phyloP scores from a whole-genome alignment of 2,797 vertebrate species.

The Cryptoblepharus egeriae region DNA sequence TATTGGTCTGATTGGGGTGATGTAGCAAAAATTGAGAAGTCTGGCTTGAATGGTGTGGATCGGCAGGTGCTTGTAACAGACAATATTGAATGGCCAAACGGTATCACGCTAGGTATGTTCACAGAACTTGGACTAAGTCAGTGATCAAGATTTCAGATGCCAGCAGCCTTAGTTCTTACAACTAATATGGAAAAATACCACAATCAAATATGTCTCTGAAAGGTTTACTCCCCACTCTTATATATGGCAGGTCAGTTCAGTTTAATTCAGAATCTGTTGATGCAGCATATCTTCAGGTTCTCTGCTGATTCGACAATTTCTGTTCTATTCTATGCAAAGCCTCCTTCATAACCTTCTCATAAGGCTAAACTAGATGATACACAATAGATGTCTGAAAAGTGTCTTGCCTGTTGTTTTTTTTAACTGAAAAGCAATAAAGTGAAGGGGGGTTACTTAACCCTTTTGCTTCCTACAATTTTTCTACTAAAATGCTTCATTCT shows the following conservation, averaged over 20 bases:
- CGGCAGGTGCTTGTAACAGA: conserved; percentile 91
- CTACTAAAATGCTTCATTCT: not conserved
- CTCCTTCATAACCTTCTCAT: not conserved
- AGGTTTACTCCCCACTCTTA: not conserved
- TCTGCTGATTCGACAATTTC: not conserved
- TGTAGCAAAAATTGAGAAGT: conserved; percentile 94
- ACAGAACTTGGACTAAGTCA: not conserved
- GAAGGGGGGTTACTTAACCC: not conserved
- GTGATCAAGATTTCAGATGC: not conserved
- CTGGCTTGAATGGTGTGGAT: conserved; percentile 92
- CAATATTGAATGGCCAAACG: conserved; percentile 98
- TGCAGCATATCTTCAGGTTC: too few relatives aligned
- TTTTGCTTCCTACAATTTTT: not conserved
- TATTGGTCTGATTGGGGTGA: conserved; percentile 99
- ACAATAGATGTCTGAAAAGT: not conserved
- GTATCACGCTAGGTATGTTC: conserved; percentile 92
- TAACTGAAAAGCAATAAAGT: not conserved
- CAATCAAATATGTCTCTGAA: not conserved
- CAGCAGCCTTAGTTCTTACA: not conserved
- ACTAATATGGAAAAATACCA: not conserved
- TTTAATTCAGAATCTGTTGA: not conserved
- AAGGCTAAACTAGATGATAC: not conserved
- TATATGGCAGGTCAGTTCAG: not conserved
- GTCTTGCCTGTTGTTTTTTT: not conserved
- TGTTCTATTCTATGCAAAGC: not conserved